Evolutionary conservation across 2,113 vertebrate genomes (phyloP).

Genomic region (Baryphthengus martii): DNA sequence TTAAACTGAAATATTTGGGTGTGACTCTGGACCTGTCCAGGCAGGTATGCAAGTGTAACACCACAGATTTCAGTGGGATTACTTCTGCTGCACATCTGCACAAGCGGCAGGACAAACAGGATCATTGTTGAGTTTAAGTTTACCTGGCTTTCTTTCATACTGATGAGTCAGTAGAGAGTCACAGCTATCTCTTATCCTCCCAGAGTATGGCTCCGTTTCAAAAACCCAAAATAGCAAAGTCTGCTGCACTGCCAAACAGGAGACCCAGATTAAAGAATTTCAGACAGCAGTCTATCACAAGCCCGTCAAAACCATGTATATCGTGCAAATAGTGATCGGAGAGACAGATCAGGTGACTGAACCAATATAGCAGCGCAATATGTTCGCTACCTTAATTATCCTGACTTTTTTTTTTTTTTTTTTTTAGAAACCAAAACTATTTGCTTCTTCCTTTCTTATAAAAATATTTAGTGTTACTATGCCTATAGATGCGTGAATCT

Average conservation of each 20-base stretch:
- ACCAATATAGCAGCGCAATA: constrained; percentile 66
- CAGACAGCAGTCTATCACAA: constrained; percentile 73
- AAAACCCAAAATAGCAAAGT: constrained; percentile 69
- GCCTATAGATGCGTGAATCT: neutral
- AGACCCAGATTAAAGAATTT: constrained; percentile 70
- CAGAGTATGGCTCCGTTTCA: constrained; percentile 58
- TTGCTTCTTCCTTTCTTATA: constrained; percentile 5
- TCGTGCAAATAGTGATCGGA: constrained; percentile 63
- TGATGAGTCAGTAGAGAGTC: constrained; percentile 60
- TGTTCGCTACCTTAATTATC: constrained; percentile 65
- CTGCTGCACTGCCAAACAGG: constrained; percentile 67
- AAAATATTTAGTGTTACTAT: constrained; percentile 37
- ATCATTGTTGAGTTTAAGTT: neutral
- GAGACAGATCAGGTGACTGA: constrained; percentile 70
- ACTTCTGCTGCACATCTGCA: neutral
- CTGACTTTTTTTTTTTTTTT: neutral
- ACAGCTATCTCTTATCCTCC: constrained; percentile 28
- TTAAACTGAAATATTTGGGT: neutral
- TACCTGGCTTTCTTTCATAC: constrained; percentile 40
- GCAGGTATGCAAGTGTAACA: rapidly evolving
- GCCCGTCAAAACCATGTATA: constrained; percentile 66
- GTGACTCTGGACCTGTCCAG: neutral
- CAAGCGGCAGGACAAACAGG: neutral
- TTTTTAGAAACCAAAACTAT: constrained; percentile 33
- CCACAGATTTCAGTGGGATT: neutral